These are phyloP conservation scores for Myrmophylax atrothorax DNA, from an alignment of 2,113 vertebrate species.

Conservation along the genomic window DNA sequence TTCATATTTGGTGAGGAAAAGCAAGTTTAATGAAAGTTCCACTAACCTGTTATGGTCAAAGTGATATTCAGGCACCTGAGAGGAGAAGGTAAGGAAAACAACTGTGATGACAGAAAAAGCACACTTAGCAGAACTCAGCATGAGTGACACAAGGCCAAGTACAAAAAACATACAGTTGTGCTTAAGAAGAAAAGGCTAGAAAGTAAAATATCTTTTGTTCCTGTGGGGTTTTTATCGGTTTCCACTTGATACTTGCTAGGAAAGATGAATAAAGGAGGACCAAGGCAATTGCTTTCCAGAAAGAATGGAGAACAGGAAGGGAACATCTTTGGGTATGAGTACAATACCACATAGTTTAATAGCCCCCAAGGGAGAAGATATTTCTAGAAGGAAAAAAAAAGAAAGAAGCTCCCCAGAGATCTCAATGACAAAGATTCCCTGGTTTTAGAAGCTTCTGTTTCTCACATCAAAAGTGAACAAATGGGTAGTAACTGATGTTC, in stretches of 20 bases:
- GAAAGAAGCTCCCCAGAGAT: neutral
- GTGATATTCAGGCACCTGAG: neutral
- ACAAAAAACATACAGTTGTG: neutral
- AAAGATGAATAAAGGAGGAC: neutral
- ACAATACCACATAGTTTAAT: neutral
- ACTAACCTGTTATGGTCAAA: neutral
- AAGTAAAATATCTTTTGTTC: neutral
- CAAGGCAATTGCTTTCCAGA: neutral
- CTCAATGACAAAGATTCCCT: neutral
- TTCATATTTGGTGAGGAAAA: neutral
- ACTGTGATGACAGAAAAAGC: neutral
- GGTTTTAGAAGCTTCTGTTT: neutral
- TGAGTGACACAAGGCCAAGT: neutral
- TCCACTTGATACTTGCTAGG: neutral
- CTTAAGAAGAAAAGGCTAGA: neutral
- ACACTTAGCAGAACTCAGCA: neutral
- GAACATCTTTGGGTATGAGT: neutral
- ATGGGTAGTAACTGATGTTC: slow-evolving; percentile 6
- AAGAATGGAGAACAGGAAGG: neutral
- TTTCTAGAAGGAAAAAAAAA: neutral
- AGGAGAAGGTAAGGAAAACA: neutral
- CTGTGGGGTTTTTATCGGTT: neutral
- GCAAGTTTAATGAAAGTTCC: neutral
- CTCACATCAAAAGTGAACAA: neutral
- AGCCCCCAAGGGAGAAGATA: neutral